Base-by-base conservation (phyloP, 2,113 vertebrate species). In the Rhombomys opimus region DNA sequence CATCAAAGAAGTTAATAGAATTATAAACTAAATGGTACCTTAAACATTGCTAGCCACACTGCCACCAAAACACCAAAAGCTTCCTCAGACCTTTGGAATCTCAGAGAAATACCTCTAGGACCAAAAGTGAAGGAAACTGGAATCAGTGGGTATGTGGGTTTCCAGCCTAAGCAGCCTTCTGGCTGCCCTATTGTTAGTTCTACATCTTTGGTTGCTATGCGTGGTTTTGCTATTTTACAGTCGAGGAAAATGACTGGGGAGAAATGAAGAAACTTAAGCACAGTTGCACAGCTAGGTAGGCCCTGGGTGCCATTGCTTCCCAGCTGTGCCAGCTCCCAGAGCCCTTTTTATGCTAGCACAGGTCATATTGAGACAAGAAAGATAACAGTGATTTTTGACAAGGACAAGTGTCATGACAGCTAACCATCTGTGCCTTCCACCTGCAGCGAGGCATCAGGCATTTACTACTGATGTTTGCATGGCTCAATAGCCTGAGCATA, bases 401-500 rank as follows among this genome's bases (percentile, higher is more conserved):
- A 73, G 87, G 75, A 85, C 93, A 88, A 93, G 46, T 90, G 90
- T 93, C 94, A 52, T 80, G 90, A 90, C 52, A 96, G 68, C 93
- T 90, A 91, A 80, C 95, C 97, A 96, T 96, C 97, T 96, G 93
- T 93, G 89, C 81, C 85, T 97, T 67, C 93, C 88, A 95, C 93
- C 93, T 95, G 65, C 85, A 92, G 84, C 0, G 6, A 80, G 87
- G 41, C 4, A 0, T 61, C 75, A 77, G 68, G 25, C 61, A 38
- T 89, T 92, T 89, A 80, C 81, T 80, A 65, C 72, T 89, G 65
- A 91, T 50, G 27, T 84, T 95, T 72, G 89, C 57, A 25, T 65
- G 41, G 38, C 54, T 91, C 93, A 41, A 1, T n/a, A 81, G 54
- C 18, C 91, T 0, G 7, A 61, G 70, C 59, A 41, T 32, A 85